Base-by-base conservation (phyloP, 2,888 invertebrate genomes). In the Oithona nana region DNA sequence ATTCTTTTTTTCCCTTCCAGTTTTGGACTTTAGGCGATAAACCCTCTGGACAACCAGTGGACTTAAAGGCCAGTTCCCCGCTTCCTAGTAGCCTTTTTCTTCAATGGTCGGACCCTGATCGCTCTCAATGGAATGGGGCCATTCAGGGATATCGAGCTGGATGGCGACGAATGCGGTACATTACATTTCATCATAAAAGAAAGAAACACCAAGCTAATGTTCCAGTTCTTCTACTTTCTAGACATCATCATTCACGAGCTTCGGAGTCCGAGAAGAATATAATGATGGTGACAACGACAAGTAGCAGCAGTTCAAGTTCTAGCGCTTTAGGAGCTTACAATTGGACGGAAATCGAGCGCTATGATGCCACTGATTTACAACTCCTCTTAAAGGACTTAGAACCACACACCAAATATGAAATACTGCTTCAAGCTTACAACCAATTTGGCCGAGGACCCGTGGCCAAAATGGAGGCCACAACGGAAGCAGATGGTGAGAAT, bases 361-460 rank as follows among this genome's bases (percentile, higher is more conserved):
- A 59, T 50, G 59, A 59, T 28, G 2, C 48, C n/a, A 50, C 48
- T 26, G 59, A 59, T 3, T 28, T 59, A 57, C 66, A 67, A n/a
- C 65, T 64, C 26, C 60, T 64, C n/a, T 63, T 68, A 8, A 64
- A 66, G 22, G 64, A 72, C 64, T 69, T 71, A 54, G 67, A 68
- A 31, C 70, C 71, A 59, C 69, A 69, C 66, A 68, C 69, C 22
- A 68, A 69, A 58, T 71, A 71, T 63, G 68, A 68, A 20, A 66
- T 71, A 49, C 67, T 69, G 57, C 66, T 71, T 50, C 70, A 70
- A 64, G 71, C 70, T 26, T 69, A 68, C 66, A 71, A 71, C 66
- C 67, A 67, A 50, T 66, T 69, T 63, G 71, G 71, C 24, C 66
- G 68, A 1, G 71, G 71, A 0, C 71, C 71, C 3, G 65, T 69